These are phyloP conservation scores for Drosophila murphyi DNA, from an alignment of 1,140 invertebrate species.

Conservation along the genomic window DNA sequence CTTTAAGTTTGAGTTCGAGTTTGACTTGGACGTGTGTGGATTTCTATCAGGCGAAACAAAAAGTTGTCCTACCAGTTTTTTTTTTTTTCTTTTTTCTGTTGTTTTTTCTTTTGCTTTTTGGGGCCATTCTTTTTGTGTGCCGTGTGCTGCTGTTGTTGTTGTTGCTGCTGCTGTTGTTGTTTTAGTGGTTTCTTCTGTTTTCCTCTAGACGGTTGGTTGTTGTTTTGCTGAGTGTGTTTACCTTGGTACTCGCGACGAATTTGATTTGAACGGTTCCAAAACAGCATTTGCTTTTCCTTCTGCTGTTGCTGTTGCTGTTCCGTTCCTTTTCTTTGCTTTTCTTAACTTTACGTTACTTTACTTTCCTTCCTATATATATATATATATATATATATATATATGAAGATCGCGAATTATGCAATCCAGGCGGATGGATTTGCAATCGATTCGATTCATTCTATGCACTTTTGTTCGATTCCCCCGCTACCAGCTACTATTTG, in stretches of 20 bases:
- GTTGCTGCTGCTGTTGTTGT: slow-evolving; percentile 6
- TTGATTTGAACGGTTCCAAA: slow-evolving; percentile 35
- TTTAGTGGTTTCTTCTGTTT: slow-evolving; percentile 23
- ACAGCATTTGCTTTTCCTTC: slow-evolving; percentile 12
- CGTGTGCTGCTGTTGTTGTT: slow-evolving; percentile 20
- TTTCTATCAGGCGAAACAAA: slow-evolving; percentile 68
- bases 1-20: slow-evolving; percentile 40
- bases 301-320: slow-evolving; percentile 6
- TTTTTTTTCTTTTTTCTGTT: slow-evolving; percentile 38
- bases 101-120: slow-evolving; percentile 56
- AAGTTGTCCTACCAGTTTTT: slow-evolving; percentile 71
- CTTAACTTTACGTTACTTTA: neutral
- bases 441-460: slow-evolving; percentile 35
- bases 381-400: neutral
- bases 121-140: slow-evolving; percentile 52
- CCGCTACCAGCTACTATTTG: neutral
- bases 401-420: slow-evolving; percentile 24
- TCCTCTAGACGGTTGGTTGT: slow-evolving; percentile 1
- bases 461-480: slow-evolving; percentile 4
- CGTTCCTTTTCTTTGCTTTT: slow-evolving; percentile 4
- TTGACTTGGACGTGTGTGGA: slow-evolving; percentile 54
- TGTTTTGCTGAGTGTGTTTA: slow-evolving; percentile 34
- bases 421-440: slow-evolving; percentile 8
- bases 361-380: neutral
- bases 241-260: slow-evolving; percentile 45